Conservation (phyloP, 2,797 vertebrate species). For the Scolopax bukidnonensis region DNA sequence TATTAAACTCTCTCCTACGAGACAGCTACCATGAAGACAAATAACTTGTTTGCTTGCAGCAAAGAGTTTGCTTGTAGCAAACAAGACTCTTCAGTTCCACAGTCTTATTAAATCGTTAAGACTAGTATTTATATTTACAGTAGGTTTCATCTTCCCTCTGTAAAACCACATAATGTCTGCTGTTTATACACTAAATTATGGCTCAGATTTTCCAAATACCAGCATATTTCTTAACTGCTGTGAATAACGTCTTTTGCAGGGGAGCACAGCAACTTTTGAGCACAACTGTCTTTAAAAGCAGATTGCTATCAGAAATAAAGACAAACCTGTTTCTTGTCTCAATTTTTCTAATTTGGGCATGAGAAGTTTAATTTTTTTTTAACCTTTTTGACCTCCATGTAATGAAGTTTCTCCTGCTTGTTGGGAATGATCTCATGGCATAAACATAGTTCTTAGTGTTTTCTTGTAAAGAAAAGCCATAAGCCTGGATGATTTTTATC, state of each 20-base stretch:
- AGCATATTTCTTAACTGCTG: background rate
- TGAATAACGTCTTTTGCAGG: background rate
- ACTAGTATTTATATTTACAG: background rate
- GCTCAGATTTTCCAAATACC: background rate
- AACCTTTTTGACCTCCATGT: background rate
- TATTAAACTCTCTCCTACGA: background rate
- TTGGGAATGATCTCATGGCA: background rate
- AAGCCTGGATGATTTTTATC: background rate
- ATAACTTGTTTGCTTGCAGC: background rate
- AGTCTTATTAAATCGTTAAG: background rate
- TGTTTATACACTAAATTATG: background rate
- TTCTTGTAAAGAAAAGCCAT: background rate
- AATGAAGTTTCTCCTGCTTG: background rate
- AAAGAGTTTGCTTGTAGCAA: background rate
- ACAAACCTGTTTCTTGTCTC: fast-evolving
- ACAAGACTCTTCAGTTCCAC: background rate
- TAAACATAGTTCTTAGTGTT: background rate
- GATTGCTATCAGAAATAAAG: background rate
- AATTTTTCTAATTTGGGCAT: background rate
- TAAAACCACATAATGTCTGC: background rate
- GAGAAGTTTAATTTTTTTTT: background rate
- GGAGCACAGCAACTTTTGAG: background rate
- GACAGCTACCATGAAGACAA: background rate
- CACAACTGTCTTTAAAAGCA: background rate
- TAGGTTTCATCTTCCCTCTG: background rate